Base-by-base conservation (phyloP, 2,888 invertebrate genomes). In the Antheraea yamamai region DNA sequence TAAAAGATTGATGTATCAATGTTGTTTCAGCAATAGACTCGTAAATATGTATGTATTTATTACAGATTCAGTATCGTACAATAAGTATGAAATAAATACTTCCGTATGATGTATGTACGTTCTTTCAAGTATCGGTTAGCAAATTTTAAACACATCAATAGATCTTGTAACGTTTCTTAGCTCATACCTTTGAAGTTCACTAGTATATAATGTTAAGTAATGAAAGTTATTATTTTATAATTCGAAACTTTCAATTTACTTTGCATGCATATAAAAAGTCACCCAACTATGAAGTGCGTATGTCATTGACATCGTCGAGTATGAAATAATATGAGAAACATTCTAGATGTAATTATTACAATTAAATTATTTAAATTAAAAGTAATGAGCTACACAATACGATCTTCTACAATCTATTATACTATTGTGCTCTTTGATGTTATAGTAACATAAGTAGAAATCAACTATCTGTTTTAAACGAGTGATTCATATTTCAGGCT, bases 1-100 rank as follows among this genome's bases (percentile, higher is more conserved):
- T 75, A 74, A 82, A 79, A 55, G 30, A 58, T 30, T 1, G 0
- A 39, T 66, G 26, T 66, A 30, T 30, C 64, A 16, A 16, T 66
- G 14, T 30, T 30, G 16, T 66, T 30, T 66, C 14, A 66, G 10
- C 61, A 61, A 61, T 23, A 26, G 4, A n/a, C 4, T 20, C 14
- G 14, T 47, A 47, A 12, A 47, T 47, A 47, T 30, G 16, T 66
- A 30, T 30, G 30, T 18, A 26, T 66, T 30, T 66, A 4, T 66
- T 66, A 66, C 16, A 12, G 16, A 14, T 64, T 26, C 12, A 64
- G 6, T 14, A 64, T 14, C 26, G 2, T 30, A 30, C 0, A 30
- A 66, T 3, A 66, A 12, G 47, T 30, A 66, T 66, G 4, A 30
- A 30, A 66, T 30, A 66, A 66, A 66, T 66, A 66, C 26, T 66